Evolutionary conservation across 2,888 invertebrate genomes (phyloP).

Genomic region (Crematogaster levior): DNA sequence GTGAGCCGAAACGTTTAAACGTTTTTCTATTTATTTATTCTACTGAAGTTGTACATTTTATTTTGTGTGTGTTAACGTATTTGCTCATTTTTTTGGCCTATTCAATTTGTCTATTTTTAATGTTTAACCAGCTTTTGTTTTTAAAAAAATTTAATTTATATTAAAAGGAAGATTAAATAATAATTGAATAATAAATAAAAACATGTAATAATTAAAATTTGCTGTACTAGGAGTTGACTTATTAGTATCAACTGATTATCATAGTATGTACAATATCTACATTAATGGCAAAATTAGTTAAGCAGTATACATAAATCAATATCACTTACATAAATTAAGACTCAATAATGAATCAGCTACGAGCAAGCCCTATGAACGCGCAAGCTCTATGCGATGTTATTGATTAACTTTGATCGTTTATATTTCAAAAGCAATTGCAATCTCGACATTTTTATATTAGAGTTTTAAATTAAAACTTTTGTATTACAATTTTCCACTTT

Average conservation of each 20-base stretch:
- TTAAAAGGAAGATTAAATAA: conserved; percentile 13
- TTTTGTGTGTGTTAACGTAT: too few species aligned
- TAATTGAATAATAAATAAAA: too few species aligned
- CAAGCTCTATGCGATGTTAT: neutral
- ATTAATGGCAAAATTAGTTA: neutral
- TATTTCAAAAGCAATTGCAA: neutral
- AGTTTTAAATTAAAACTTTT: too few species aligned
- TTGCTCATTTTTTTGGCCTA: too few species aligned
- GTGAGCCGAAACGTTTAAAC: too few species aligned
- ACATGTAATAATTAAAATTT: neutral
- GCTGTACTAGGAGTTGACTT: neutral
- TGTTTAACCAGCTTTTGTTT: too few species aligned
- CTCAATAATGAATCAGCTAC: neutral
- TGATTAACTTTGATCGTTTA: neutral
- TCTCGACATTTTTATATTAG: neutral
- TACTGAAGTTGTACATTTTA: too few species aligned
- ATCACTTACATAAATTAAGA: neutral
- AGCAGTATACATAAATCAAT: neutral
- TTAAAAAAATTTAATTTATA: too few species aligned
- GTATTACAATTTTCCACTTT: neutral
- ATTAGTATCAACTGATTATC: neutral
- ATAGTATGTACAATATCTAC: neutral
- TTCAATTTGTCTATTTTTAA: too few species aligned
- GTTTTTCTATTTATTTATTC: too few species aligned
- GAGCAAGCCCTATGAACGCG: neutral